Conservation (phyloP, 2,888 invertebrate genomes). For the Ophion ventricosus region DNA sequence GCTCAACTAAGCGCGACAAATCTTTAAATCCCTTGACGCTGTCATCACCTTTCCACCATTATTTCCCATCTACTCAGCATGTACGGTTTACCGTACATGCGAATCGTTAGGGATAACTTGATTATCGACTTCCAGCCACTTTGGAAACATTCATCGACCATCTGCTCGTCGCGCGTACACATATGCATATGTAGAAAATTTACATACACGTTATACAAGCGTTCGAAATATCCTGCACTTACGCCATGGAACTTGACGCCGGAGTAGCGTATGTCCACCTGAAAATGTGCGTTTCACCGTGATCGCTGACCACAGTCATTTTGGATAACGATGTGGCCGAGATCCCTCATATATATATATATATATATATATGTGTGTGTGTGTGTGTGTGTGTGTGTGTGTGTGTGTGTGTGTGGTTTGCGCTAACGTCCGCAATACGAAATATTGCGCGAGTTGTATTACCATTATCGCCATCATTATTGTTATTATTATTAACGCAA, state of each 20-base stretch:
- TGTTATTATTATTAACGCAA: not conserved
- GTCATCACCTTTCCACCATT: not conserved
- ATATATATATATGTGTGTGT: too few relatives aligned
- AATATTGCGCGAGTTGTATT: slow-evolving; percentile 1
- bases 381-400: too few relatives aligned
- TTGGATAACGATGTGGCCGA: slow-evolving; percentile 47
- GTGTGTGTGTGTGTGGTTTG: too few relatives aligned
- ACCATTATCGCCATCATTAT: slow-evolving; percentile 13
- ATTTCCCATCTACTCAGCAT: not conserved
- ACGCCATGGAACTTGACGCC: not conserved
- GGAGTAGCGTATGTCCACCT: not conserved
- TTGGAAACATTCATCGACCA: slow-evolving; percentile 8
- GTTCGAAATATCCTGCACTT: slow-evolving; percentile 6
- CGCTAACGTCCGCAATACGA: slow-evolving; percentile 2
- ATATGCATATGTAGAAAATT: not conserved
- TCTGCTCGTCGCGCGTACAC: not conserved
- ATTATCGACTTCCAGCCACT: not conserved
- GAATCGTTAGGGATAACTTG: not conserved
- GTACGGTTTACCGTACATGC: not conserved
- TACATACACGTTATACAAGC: slow-evolving; percentile 6
- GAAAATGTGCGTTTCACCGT: slow-evolving; percentile 34
- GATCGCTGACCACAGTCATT: slow-evolving; percentile 37
- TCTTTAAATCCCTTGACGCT: not conserved
- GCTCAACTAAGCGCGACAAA: not conserved
- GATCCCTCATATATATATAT: slow-evolving; percentile 12